Base-by-base conservation (phyloP, 1,140 invertebrate genomes). In the Drosophila trapezifrons region DNA sequence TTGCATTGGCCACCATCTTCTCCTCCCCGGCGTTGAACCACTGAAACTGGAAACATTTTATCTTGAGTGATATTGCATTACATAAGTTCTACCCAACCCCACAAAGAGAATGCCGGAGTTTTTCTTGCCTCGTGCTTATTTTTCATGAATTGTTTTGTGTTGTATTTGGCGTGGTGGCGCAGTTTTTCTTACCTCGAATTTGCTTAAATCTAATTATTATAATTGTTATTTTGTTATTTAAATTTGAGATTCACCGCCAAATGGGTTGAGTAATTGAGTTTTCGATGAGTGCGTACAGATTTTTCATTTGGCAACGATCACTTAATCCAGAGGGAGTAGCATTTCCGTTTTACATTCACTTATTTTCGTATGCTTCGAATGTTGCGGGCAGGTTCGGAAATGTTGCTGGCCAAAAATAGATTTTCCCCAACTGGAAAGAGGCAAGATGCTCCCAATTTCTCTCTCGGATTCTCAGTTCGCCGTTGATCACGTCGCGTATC, bases 181-280 rank as follows among this genome's bases (percentile, higher is more conserved):
- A 49, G 47, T 47, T 45, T 49, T 62, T 43, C 43, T 32, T 46
- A 67, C 74, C 74, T 72, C n/a, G n/a, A n/a, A n/a, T 71, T 80
- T 47, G 18, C 5, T 22, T 52, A 70, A 77, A 90, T 84, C 80
- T 83, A 84, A 90, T 90, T 89, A 74, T 84, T 89, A 90, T 83
- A 84, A 90, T 90, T 89, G 77, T 84, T 89, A 90, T 90, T 89
- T 81, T 90, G 84, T 90, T 78, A 85, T 90, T 89, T 89, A 84
- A 89, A 78, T 90, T 78, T 66, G 27, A 73, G 59, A 56, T 69
- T 60, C 60, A 27, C 25, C 9, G 32, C 27, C 25, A 70, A 56
- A 38, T 45, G 66, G 80, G 43, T 65, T 90, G 85, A 62, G 84
- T 90, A 89, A 89, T 90, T 89, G 85, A 90, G 80, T 78, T 49